Evolutionary conservation across 1,140 invertebrate species (phyloP).

Genomic region (Drosophila asahinai): DNA sequence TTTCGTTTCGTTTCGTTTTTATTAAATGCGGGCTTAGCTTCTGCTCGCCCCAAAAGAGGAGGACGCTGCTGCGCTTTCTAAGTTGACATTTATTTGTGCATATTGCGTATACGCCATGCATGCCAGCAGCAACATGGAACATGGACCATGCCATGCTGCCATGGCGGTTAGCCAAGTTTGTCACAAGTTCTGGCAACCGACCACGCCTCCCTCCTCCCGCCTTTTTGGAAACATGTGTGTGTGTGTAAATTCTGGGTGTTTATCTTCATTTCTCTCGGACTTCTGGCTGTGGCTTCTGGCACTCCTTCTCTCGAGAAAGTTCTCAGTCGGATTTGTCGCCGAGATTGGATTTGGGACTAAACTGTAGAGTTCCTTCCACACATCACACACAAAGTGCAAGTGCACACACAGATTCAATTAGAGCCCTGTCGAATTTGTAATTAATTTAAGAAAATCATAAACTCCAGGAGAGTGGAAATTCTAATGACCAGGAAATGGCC

Average conservation of each 20-base stretch:
- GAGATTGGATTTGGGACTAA: constrained; percentile 67
- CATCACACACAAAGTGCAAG: constrained; percentile 33
- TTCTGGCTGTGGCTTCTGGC: constrained; percentile 18
- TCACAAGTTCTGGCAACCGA: constrained; percentile 62
- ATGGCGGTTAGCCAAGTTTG: constrained; percentile 80
- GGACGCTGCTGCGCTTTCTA: constrained; percentile 45
- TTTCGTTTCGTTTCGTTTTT: constrained; percentile 58
- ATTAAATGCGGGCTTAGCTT: constrained; percentile 75
- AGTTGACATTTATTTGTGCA: constrained; percentile 82
- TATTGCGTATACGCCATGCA: constrained; percentile 75
- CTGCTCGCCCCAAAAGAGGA: background rate
- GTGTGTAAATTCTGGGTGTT: constrained; percentile 57
- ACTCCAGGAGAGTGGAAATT: constrained; percentile 43
- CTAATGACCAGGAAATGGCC: constrained; percentile 53
- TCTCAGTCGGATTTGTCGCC: constrained; percentile 55
- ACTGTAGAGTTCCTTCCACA: constrained; percentile 57
- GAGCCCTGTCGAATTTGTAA: constrained; percentile 63
- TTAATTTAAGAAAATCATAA: constrained; percentile 77
- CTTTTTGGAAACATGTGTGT: constrained; percentile 32
- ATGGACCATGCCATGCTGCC: constrained; percentile 23
- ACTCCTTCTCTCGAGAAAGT: constrained; percentile 11
- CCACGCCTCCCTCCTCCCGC: constrained; percentile 4
- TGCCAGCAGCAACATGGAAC: constrained; percentile 36
- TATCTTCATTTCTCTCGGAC: constrained; percentile 64
- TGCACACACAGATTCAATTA: constrained; percentile 45